Evolutionary conservation across 2,888 invertebrate species (phyloP).

Genomic region (Amphipyra berbera): DNA sequence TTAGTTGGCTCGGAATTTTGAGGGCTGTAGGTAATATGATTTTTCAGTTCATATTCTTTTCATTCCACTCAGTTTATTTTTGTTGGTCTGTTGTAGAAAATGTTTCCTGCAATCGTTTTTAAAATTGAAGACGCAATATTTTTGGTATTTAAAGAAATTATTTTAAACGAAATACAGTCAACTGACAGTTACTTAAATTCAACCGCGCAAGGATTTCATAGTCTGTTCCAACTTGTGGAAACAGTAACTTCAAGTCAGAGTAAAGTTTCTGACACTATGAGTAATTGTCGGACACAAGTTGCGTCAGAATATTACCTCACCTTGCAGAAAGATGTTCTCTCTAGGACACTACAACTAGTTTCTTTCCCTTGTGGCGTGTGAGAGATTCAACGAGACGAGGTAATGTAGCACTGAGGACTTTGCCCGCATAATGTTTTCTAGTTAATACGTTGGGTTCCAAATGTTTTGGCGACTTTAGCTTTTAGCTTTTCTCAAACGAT

Average conservation of each 20-base stretch:
- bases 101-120: neutral
- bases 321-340: slow-evolving; percentile 39
- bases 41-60: slow-evolving; percentile 3
- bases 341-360: slow-evolving; percentile 44
- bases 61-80: neutral
- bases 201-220: slow-evolving; percentile 1
- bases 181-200: neutral
- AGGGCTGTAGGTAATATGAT: neutral
- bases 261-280: slow-evolving; percentile 39
- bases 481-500: neutral
- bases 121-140: neutral
- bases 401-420: slow-evolving; percentile 30
- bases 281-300: slow-evolving; percentile 35
- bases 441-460: slow-evolving; percentile 8
- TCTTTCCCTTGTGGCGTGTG: slow-evolving; percentile 35
- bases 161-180: too few species aligned
- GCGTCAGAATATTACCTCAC: slow-evolving; percentile 32
- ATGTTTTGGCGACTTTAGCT: neutral
- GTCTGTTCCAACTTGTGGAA: slow-evolving; percentile 6
- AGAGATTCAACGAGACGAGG: slow-evolving; percentile 36
- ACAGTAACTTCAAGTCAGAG: slow-evolving; percentile 18
- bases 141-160: too few species aligned
- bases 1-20: slow-evolving; percentile 9
- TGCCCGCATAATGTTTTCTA: slow-evolving; percentile 18
- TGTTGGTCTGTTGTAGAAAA: neutral